Base-by-base conservation (phyloP, 2,888 invertebrate species). In the Ectobius pallidus region DNA sequence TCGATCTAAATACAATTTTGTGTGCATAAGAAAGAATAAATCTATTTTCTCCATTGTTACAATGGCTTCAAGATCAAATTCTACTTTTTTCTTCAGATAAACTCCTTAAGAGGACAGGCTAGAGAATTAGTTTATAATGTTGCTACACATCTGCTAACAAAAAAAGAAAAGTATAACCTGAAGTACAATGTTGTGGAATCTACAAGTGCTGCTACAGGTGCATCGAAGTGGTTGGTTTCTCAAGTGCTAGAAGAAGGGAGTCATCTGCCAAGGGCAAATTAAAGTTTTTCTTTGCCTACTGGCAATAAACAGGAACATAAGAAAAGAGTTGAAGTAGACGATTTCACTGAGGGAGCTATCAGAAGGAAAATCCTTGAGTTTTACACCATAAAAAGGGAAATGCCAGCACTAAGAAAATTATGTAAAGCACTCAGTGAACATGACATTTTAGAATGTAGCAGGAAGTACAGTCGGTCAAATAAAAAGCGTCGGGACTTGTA, bases 221-320 rank as follows among this genome's bases (percentile, higher is more conserved):
- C 14, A 14, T 39, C 39, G 14, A 14, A 6, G 14, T 39, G 39
- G 39, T 39, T 39, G 14, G 39, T 39, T 6, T 9, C 7, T 6
- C 6, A 39, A 39, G 14, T 39, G 6, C 6, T 39, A 39, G 14
- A 39, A 14, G 39, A 39, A 39, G 39, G 39, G 39, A 39, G 14
- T 39, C 39, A 9, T 9, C 14, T 39, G 39, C 39, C 6, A 39
- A 69, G 18, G 27, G 22, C 58, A 75, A 46, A 61, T 73, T 69
- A 14, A 52, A n/a, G n/a, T 7, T 2, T 52, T 58, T 71, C 55
- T 52, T 9, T 16, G 11, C 55, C 22, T 9, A 22, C 55, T 9
- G 18, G 18, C 2, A 30, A 27, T 9, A 46, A 72, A 72, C 25
- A 20, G 32, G 18, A 67, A 20, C 63, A 22, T 30, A 14, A 22